Percentiles rank a stretch among this genome's conserved stretches.
Conservation (phyloP, 2,888 invertebrate genomes). For the Hemaris fuciformis region DNA sequence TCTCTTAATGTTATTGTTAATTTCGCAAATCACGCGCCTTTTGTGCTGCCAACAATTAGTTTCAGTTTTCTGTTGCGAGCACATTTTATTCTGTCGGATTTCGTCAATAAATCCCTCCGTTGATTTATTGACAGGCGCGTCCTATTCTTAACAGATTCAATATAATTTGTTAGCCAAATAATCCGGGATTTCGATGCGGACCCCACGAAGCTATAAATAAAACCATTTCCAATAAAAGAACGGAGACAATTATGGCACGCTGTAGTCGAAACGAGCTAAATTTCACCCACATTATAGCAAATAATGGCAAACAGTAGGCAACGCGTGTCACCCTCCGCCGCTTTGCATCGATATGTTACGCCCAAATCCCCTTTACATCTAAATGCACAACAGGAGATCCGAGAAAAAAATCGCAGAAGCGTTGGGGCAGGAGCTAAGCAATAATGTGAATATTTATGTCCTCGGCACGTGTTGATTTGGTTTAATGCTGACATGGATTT, state of each 20-base stretch:
- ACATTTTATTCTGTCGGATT: constrained; percentile 33
- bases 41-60: constrained; percentile 6
- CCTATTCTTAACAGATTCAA: constrained; percentile 75
- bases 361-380: constrained; percentile 70
- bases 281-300: constrained; percentile 79
- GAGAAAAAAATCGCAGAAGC: constrained; percentile 58
- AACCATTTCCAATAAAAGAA: constrained; percentile 63
- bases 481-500: constrained; percentile 70
- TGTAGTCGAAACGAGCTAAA: constrained; percentile 71
- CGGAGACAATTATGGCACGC: constrained; percentile 71
- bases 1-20: constrained; percentile 7
- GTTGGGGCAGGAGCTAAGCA: constrained; percentile 56
- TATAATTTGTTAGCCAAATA: constrained; percentile 81
- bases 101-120: constrained; percentile 69
- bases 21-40: background rate
- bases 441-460: constrained; percentile 79
- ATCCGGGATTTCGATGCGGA: constrained; percentile 73
- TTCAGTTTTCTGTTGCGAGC: constrained; percentile 4
- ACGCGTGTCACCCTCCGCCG: constrained; percentile 61
- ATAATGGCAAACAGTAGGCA: constrained; percentile 78
- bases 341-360: constrained; percentile 71
- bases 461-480: constrained; percentile 73
- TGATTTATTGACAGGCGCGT: constrained; percentile 77
- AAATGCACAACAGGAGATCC: constrained; percentile 75
- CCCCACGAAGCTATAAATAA: constrained; percentile 52